A percentile compares a stretch with the other conserved stretches of the same genome.
Conservation (phyloP, 2,113 vertebrate genomes). For the Prinia subflava region DNA sequence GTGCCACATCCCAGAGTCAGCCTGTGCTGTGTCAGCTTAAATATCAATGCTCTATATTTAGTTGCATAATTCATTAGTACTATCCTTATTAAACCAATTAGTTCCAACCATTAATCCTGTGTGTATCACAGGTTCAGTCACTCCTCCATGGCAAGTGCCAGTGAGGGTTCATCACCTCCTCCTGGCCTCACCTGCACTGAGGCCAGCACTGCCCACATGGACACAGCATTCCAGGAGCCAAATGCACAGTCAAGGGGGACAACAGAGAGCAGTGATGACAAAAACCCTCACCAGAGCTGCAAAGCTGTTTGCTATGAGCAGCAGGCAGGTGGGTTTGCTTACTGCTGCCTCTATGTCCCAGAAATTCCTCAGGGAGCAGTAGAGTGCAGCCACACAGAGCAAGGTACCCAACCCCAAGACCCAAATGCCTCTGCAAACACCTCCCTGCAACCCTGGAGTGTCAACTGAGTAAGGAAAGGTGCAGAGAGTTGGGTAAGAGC, state of each 20-base stretch:
- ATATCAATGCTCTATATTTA: neutral
- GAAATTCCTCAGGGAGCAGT: neutral
- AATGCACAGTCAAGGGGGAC: neutral
- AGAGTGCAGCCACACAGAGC: neutral
- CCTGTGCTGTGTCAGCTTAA: neutral
- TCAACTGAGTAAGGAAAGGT: neutral
- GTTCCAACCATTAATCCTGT: neutral
- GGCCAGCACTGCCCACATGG: neutral
- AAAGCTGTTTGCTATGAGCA: neutral
- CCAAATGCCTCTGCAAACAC: neutral
- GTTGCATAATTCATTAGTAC: neutral
- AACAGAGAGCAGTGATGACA: neutral
- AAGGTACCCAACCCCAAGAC: neutral
- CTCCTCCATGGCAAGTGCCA: neutral
- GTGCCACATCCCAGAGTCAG: neutral
- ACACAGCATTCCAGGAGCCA: neutral
- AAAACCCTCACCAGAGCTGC: neutral
- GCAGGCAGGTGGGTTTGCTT: neutral
- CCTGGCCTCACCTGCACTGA: neutral
- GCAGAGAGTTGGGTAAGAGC: neutral
- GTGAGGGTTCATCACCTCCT: neutral
- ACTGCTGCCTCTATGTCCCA: neutral
- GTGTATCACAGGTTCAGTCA: neutral
- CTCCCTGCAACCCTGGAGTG: neutral
- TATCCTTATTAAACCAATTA: conserved; percentile 23